phyloP scores from a whole-genome alignment of 2,888 invertebrate species.

The Saturnia pavonia region DNA sequence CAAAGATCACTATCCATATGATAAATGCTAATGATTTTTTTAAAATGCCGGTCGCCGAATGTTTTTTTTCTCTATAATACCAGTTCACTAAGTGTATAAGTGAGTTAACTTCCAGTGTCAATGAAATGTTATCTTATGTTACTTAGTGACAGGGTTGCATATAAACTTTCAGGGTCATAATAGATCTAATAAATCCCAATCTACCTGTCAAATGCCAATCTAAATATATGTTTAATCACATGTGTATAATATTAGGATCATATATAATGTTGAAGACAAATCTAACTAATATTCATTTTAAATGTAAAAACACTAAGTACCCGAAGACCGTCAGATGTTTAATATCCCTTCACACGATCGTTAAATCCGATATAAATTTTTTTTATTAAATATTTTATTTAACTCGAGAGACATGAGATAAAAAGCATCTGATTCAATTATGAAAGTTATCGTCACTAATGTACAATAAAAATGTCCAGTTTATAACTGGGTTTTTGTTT shows the following conservation, averaged over 20 bases:
- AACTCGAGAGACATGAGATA: background rate
- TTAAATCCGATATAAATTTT: background rate
- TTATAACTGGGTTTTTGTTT: too few relatives aligned
- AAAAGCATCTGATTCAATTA: background rate
- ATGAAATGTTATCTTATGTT: conserved; percentile 1
- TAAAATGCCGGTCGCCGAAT: background rate
- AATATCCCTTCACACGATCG: too few relatives aligned
- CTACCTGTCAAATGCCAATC: background rate
- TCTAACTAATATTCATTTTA: background rate
- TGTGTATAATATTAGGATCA: too few relatives aligned
- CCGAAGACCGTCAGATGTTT: background rate
- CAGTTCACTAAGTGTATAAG: background rate
- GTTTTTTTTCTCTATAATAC: background rate
- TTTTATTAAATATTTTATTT: background rate
- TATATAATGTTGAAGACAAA: too few relatives aligned
- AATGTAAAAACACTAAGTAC: background rate
- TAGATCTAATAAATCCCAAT: background rate
- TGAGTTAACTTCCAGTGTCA: background rate
- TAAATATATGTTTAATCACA: background rate
- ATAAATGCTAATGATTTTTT: background rate
- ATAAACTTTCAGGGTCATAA: background rate
- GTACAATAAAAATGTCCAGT: background rate
- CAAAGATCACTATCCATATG: background rate
- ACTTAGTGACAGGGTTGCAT: background rate
- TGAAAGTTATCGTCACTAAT: background rate